Percentiles rank a stretch among this genome's conserved stretches.
Evolutionary conservation across 92 coral and sea anemone genomes (phyloP).

Genomic region (Paragorgia papillata): DNA sequence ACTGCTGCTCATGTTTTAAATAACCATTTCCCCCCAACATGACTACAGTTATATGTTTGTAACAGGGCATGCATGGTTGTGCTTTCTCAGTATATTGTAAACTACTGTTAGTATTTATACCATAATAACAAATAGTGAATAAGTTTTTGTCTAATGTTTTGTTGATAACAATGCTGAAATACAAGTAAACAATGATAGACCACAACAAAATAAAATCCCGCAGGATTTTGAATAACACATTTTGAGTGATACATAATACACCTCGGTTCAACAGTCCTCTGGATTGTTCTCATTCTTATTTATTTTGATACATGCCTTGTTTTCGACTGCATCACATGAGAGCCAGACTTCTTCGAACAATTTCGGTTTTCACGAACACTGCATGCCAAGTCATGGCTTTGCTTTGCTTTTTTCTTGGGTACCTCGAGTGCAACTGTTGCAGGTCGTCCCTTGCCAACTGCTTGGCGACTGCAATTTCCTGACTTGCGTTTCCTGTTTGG

Average conservation of each 20-base stretch:
- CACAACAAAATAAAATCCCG: no score
- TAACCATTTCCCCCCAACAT: no score
- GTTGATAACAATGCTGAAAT: no score
- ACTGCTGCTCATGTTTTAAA: no score
- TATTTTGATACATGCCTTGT: no score
- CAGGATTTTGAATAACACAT: constrained; percentile 10
- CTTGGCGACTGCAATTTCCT: constrained; percentile 42
- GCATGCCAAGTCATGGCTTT: constrained; percentile 40
- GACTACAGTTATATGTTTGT: no score
- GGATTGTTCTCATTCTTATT: constrained; percentile 57
- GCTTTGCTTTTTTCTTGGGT: background rate
- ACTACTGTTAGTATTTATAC: no score
- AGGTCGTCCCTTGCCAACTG: constrained; percentile 39
- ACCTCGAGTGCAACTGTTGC: constrained; percentile 27
- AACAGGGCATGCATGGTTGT: no score
- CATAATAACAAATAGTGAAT: no score
- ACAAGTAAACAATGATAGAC: no score
- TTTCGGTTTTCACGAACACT: constrained; percentile 49
- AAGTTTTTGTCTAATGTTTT: no score
- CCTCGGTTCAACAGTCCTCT: constrained; percentile 60
- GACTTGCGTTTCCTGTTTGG: constrained; percentile 39
- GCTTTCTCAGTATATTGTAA: no score
- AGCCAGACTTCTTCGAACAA: constrained; percentile 56
- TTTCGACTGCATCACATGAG: constrained; percentile 56
- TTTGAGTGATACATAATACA: background rate